These are phyloP conservation scores for Tolmerus cingulatus DNA, from an alignment of 2,888 invertebrate species.

Conservation along the genomic window DNA sequence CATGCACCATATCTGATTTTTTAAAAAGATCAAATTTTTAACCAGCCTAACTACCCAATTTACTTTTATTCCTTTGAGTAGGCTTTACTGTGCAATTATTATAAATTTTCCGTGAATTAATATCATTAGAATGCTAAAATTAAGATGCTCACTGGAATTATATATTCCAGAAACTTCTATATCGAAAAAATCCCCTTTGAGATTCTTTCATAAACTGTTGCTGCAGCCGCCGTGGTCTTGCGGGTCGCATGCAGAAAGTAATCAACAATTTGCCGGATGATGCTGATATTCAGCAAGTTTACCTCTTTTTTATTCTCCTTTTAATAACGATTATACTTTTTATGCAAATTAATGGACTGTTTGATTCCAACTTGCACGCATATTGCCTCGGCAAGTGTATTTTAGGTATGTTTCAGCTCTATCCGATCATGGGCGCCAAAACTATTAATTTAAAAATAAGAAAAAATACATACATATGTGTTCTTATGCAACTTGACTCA, in stretches of 20 bases:
- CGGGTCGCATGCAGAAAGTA: neutral
- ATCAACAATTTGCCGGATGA: neutral
- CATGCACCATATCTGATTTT: neutral
- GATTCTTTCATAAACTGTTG: neutral
- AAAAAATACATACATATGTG: neutral
- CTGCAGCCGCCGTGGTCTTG: neutral
- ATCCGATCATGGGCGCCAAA: neutral
- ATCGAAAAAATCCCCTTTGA: neutral
- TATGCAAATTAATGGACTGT: neutral
- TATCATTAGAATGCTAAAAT: neutral
- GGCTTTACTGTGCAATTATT: neutral
- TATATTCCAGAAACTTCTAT: neutral
- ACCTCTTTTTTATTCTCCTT: neutral
- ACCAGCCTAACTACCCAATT: neutral
- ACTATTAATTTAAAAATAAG: neutral
- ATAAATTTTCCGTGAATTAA: neutral
- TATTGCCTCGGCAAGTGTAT: neutral
- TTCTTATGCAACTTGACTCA: neutral
- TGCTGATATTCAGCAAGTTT: neutral
- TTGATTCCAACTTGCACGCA: neutral
- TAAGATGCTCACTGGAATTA: neutral
- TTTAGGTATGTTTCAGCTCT: neutral
- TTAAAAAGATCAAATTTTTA: neutral
- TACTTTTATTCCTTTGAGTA: neutral
- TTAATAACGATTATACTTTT: neutral